Conservation (phyloP, 1,140 invertebrate species). For the Berghia stephanieae region DNA sequence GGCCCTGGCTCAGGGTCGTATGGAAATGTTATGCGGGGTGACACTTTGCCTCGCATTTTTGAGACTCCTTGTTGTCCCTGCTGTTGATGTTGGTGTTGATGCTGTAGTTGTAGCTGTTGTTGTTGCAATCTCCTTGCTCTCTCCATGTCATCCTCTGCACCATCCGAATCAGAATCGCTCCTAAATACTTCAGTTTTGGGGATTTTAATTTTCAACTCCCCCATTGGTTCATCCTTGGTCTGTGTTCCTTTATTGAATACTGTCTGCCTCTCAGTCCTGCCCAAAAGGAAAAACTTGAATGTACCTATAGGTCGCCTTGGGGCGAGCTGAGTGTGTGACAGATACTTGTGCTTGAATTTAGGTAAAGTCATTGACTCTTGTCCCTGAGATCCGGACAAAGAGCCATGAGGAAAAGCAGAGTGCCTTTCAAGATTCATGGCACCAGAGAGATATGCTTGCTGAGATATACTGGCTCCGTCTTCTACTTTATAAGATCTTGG, state of each 20-base stretch:
- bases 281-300: slow-evolving; percentile 31
- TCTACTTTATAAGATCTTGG: slow-evolving; percentile 31
- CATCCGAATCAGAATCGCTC: slow-evolving; percentile 23
- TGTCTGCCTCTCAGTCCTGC: slow-evolving; percentile 23
- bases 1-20: slow-evolving; percentile 28
- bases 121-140: background rate
- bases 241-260: slow-evolving; percentile 28
- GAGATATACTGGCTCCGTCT: background rate
- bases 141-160: slow-evolving; percentile 9
- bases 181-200: slow-evolving; percentile 25
- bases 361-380: slow-evolving; percentile 27
- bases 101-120: no score
- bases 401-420: slow-evolving; percentile 1
- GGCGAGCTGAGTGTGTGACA: slow-evolving; percentile 20
- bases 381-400: slow-evolving; percentile 16
- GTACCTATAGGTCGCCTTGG: slow-evolving; percentile 14
- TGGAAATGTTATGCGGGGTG: slow-evolving; percentile 31
- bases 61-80: no score
- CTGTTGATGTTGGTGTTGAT: no score
- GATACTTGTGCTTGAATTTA: slow-evolving; percentile 31
- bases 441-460: slow-evolving; percentile 13
- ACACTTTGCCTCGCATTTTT: background rate
- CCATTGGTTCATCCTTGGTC: slow-evolving; percentile 25
- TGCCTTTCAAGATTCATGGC: slow-evolving; percentile 21
- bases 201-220: slow-evolving; percentile 34